phyloP scores from a whole-genome alignment of 2,797 vertebrate species.

The Orestias chungarensis region DNA sequence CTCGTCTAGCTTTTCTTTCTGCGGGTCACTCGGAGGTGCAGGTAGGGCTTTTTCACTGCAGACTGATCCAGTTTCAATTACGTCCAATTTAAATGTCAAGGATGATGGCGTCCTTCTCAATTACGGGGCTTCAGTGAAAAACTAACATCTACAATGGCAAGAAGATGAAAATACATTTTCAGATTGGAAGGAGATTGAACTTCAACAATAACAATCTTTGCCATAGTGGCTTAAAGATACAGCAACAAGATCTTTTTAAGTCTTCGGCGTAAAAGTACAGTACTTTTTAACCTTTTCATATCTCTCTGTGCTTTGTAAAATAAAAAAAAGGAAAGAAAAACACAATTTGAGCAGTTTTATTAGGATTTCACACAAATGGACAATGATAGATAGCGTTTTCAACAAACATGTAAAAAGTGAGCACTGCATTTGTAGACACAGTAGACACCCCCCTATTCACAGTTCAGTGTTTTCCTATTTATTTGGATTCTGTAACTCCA shows the following conservation, averaged over 20 bases:
- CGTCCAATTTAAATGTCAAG: slow-evolving; percentile 23
- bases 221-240: slow-evolving; percentile 9
- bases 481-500: neutral
- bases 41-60: slow-evolving; percentile 15
- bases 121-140: slow-evolving; percentile 18
- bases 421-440: neutral
- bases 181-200: slow-evolving; percentile 11
- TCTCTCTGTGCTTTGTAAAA: neutral
- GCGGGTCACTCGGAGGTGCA: slow-evolving; percentile 22
- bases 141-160: slow-evolving; percentile 7
- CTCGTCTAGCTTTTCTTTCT: slow-evolving; percentile 16
- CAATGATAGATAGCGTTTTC: neutral
- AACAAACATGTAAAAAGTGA: neutral
- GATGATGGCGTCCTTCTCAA: slow-evolving; percentile 4
- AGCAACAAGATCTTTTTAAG: slow-evolving; percentile 5
- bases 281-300: neutral
- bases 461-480: neutral
- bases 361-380: neutral
- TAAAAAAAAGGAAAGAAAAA: neutral
- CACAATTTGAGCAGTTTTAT: neutral
- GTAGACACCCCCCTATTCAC: neutral
- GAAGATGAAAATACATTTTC: neutral
- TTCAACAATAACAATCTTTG: slow-evolving; percentile 9
- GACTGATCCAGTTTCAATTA: slow-evolving; percentile 39
- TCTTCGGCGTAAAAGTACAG: slow-evolving; percentile 1